phyloP scores from a whole-genome alignment of 2,113 vertebrate genomes.

The Vireo altiloquus region DNA sequence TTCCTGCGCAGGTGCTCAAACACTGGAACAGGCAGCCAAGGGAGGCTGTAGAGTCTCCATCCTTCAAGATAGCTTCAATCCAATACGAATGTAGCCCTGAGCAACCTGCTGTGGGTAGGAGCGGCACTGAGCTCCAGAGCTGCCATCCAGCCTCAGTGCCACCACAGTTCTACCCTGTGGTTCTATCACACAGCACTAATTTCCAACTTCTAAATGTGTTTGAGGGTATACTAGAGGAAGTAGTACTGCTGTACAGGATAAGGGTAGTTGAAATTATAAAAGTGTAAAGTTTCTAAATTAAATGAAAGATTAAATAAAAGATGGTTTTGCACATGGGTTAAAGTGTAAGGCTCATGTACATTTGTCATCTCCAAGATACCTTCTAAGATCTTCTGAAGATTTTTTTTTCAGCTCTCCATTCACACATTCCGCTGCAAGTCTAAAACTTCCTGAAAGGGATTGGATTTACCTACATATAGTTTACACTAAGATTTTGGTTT shows the following conservation, averaged over 20 bases:
- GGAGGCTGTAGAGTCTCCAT: not conserved
- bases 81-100: not conserved
- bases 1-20: not conserved
- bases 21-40: not conserved
- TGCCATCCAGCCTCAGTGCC: not conserved
- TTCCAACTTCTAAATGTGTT: not conserved
- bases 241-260: not conserved
- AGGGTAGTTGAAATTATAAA: not conserved
- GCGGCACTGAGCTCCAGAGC: not conserved
- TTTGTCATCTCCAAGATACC: not conserved
- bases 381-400: not conserved
- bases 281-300: not conserved
- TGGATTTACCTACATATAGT: not conserved
- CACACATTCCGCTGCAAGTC: not conserved
- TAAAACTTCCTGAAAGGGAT: not conserved
- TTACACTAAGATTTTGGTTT: not conserved
- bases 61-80: not conserved
- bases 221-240: not conserved
- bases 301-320: not conserved
- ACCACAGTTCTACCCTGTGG: fast-evolving
- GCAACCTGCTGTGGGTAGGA: not conserved
- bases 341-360: not conserved
- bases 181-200: not conserved
- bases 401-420: not conserved
- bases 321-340: not conserved